phyloP scores from a whole-genome alignment of 2,797 vertebrate genomes.

The Sus cebifrons region DNA sequence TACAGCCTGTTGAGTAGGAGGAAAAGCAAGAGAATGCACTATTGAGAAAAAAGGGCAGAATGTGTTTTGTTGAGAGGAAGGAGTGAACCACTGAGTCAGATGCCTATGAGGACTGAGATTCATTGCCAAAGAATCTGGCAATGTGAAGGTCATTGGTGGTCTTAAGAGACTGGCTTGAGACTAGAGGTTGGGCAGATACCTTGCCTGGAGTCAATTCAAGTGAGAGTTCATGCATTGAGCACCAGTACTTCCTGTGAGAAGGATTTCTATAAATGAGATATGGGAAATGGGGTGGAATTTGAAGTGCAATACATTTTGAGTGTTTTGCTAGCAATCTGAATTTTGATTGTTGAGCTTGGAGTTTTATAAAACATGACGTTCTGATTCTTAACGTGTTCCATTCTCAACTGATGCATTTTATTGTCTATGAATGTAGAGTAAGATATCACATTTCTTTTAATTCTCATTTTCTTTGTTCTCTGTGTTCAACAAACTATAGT shows the following conservation, averaged over 20 bases:
- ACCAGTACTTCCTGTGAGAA: not conserved
- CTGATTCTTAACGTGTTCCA: slow-evolving; percentile 20
- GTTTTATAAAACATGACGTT: slow-evolving; percentile 12
- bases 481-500: slow-evolving; percentile 28
- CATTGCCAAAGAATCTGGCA: no score
- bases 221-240: not conserved
- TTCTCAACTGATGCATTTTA: slow-evolving; percentile 57
- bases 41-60: not conserved
- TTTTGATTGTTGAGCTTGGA: slow-evolving; percentile 38
- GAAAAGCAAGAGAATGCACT: not conserved
- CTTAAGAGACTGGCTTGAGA: not conserved
- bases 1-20: not conserved
- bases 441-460: not conserved
- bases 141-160: not conserved
- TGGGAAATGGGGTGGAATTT: not conserved
- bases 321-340: not conserved
- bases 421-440: slow-evolving; percentile 53
- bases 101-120: not conserved
- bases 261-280: not conserved
- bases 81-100: not conserved
- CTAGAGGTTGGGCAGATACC: not conserved
- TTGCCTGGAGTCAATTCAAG: fast-evolving
- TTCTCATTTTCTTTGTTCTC: slow-evolving; percentile 33
- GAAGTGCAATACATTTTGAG: not conserved
- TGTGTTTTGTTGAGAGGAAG: not conserved